Evolutionary conservation across 2,113 vertebrate species (phyloP).

Genomic region (Hemichromis elongatus): DNA sequence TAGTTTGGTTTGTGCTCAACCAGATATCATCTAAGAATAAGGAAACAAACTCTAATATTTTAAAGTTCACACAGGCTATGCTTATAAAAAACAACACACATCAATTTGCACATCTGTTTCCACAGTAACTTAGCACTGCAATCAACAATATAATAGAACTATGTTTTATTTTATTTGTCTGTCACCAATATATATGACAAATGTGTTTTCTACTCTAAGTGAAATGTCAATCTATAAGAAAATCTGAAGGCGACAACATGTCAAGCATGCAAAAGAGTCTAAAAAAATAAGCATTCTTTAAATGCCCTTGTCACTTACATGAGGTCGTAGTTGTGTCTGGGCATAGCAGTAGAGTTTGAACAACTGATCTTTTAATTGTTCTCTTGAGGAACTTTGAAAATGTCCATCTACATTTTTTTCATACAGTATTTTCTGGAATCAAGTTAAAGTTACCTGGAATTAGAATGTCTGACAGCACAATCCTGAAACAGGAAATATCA

Average conservation of each 20-base stretch:
- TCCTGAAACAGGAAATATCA: slow-evolving; percentile 26
- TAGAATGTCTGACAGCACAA: slow-evolving; percentile 2
- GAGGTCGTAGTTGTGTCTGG: slow-evolving; percentile 50
- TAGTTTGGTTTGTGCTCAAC: slow-evolving; percentile 56
- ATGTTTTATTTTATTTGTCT: slow-evolving; percentile 18
- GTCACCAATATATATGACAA: slow-evolving; percentile 34
- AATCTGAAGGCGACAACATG: slow-evolving; percentile 27
- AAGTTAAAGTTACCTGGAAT: slow-evolving; percentile 8
- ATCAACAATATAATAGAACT: slow-evolving; percentile 26
- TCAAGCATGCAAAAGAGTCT: slow-evolving; percentile 62
- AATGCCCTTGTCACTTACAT: slow-evolving; percentile 24
- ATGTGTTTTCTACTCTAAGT: slow-evolving; percentile 29
- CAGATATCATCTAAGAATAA: slow-evolving; percentile 24
- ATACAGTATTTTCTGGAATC: slow-evolving; percentile 25
- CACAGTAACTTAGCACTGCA: neutral
- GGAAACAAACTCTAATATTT: slow-evolving; percentile 15
- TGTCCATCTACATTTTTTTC: neutral
- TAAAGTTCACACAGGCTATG: slow-evolving; percentile 14
- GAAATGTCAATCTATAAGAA: slow-evolving; percentile 17
- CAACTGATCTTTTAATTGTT: slow-evolving; percentile 37
- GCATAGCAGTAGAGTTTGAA: slow-evolving; percentile 55
- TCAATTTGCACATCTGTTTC: slow-evolving; percentile 8
- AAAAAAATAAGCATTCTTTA: slow-evolving; percentile 59
- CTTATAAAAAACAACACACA: slow-evolving; percentile 37
- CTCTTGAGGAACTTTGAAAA: slow-evolving; percentile 9